Conservation (phyloP, 2,888 invertebrate genomes). For the Drosophila barbarae region DNA sequence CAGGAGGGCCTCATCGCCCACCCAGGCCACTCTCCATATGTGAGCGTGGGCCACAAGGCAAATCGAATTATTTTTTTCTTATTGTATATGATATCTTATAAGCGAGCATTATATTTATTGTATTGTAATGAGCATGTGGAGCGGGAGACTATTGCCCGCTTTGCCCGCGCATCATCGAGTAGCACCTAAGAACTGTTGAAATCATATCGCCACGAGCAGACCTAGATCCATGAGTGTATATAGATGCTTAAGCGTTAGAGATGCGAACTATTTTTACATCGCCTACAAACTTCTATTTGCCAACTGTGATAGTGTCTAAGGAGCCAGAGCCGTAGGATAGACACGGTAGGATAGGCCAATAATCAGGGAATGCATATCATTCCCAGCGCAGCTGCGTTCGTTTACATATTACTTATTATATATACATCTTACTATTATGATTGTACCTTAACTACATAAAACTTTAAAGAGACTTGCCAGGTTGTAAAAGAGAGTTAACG, state of each 20-base stretch:
- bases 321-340: conserved; percentile 12
- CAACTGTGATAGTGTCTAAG: conserved; percentile 46
- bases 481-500: conserved; percentile 31
- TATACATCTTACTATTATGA: not conserved
- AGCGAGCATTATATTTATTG: conserved; percentile 20
- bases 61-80: conserved; percentile 11
- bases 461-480: conserved; percentile 36
- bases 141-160: conserved; percentile 33
- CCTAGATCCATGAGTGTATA: conserved; percentile 10
- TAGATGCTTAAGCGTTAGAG: not conserved
- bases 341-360: conserved; percentile 32
- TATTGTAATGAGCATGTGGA: conserved; percentile 23
- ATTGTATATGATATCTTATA: conserved; percentile 15
- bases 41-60: conserved; percentile 32
- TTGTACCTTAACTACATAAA: conserved; percentile 16
- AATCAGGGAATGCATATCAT: conserved; percentile 32
- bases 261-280: conserved; percentile 20
- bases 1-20: conserved; percentile 10
- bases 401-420: not conserved
- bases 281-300: conserved; percentile 22
- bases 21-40: conserved; percentile 43
- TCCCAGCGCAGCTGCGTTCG: conserved; percentile 20
- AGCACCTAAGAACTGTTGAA: conserved; percentile 23
- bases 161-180: conserved; percentile 19
- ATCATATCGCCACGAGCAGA: conserved; percentile 24